phyloP scores from a whole-genome alignment of 92 coral and sea anemone genomes.

The Diadumene lineata region DNA sequence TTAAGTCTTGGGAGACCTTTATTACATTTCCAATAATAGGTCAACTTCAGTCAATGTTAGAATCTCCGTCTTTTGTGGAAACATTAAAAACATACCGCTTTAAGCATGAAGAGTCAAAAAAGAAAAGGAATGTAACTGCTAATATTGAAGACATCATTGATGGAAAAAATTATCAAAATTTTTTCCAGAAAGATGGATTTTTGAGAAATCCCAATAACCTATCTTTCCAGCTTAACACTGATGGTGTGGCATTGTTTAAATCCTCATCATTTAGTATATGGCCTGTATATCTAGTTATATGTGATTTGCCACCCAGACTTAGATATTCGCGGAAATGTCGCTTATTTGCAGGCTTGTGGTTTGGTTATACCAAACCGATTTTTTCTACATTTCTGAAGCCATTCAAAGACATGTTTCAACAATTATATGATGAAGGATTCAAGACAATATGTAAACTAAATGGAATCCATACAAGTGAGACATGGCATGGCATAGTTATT shows the following conservation, averaged over 20 bases:
- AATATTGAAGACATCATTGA: constrained; percentile 16
- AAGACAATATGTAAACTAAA: no score
- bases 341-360: constrained; percentile 60
- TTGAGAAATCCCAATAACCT: constrained; percentile 17
- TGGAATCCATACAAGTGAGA: no score
- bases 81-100: background rate
- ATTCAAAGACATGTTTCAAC: constrained; percentile 40
- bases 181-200: constrained; percentile 4
- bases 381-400: constrained; percentile 61
- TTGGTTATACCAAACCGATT: constrained; percentile 43
- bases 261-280: constrained; percentile 52
- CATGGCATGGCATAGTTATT: constrained; percentile 24
- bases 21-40: background rate
- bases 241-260: constrained; percentile 51
- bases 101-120: background rate
- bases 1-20: constrained; percentile 11
- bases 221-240: constrained; percentile 58
- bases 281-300: constrained; percentile 50
- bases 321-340: constrained; percentile 30
- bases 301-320: constrained; percentile 63
- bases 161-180: constrained; percentile 11
- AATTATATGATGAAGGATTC: no score
- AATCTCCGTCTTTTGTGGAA: background rate
- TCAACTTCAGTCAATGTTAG: constrained; percentile 5
- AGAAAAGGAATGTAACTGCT: background rate